Evolutionary conservation across 2,113 vertebrate species (phyloP).

Genomic region (Anhinga rufa): DNA sequence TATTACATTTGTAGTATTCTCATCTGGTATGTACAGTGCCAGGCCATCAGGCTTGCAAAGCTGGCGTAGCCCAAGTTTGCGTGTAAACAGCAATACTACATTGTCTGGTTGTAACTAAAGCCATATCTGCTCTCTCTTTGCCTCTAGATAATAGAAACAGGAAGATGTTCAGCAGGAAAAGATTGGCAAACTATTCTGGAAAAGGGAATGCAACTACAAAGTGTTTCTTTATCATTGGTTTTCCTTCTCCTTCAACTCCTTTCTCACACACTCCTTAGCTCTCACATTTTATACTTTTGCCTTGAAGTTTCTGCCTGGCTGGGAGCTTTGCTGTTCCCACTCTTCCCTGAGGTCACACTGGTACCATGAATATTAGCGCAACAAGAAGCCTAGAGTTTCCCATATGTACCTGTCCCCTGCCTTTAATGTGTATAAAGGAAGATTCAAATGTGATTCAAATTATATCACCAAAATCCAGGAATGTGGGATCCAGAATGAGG

Average conservation of each 20-base stretch:
- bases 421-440: not conserved
- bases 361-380: not conserved
- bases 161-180: not conserved
- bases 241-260: not conserved
- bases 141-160: not conserved
- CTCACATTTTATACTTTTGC: not conserved
- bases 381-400: not conserved
- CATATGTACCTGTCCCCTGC: not conserved
- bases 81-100: not conserved
- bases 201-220: not conserved
- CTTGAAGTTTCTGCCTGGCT: not conserved
- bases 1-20: conserved; percentile 26
- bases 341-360: not conserved
- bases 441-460: not conserved
- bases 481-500: not conserved
- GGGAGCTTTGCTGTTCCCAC: not conserved
- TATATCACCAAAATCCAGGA: not conserved
- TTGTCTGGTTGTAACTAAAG: conserved; percentile 16
- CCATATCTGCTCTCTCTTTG: not conserved
- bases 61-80: not conserved
- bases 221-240: not conserved
- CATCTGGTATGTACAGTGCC: not conserved
- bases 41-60: not conserved
- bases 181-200: not conserved
- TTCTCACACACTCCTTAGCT: not conserved